These are phyloP conservation scores for Oxyura jamaicensis DNA, from an alignment of 2,113 vertebrate species.

Conservation along the genomic window DNA sequence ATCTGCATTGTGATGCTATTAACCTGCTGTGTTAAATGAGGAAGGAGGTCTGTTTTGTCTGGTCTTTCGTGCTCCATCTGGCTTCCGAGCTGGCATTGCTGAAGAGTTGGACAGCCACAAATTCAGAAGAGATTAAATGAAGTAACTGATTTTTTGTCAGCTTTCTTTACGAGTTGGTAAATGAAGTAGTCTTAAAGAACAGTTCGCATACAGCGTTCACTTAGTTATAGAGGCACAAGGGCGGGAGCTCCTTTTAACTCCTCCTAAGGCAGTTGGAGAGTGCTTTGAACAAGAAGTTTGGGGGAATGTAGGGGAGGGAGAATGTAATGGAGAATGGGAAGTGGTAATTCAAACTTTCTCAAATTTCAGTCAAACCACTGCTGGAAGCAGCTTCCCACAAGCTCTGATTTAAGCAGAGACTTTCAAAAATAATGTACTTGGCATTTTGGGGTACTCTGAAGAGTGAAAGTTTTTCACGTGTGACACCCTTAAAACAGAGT, in stretches of 20 bases:
- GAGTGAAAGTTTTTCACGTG: conserved; percentile 37
- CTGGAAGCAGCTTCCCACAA: conserved; percentile 40
- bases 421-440: conserved; percentile 3
- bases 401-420: neutral
- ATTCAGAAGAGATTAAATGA: neutral
- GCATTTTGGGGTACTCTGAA: conserved; percentile 14
- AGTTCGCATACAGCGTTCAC: neutral
- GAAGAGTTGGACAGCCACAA: neutral
- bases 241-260: neutral
- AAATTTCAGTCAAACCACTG: neutral
- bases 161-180: neutral
- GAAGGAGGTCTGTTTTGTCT: neutral
- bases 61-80: neutral
- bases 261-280: neutral
- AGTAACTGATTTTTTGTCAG: neutral
- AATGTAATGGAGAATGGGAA: neutral
- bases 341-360: neutral
- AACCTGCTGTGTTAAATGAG: neutral
- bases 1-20: neutral
- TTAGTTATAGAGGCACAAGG: neutral
- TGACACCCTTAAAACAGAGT: conserved; percentile 22
- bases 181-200: neutral
- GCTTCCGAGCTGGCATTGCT: neutral
- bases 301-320: neutral
- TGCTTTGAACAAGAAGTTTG: neutral